phyloP scores from a whole-genome alignment of 2,113 vertebrate genomes.

The Sinocyclocheilus grahami region DNA sequence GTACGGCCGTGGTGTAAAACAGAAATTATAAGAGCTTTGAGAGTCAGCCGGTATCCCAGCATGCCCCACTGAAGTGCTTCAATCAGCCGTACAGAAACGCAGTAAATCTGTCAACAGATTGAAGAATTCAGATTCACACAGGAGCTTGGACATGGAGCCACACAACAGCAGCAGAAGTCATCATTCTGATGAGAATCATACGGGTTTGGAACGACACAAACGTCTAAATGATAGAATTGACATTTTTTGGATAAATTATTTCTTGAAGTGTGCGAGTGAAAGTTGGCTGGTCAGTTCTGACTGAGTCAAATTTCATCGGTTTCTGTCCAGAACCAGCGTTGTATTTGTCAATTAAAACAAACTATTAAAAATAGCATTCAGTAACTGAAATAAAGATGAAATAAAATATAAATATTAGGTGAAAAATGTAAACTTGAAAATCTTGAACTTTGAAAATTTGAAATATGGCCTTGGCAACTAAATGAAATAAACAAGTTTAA shows the following conservation, averaged over 20 bases:
- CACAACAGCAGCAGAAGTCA: background rate
- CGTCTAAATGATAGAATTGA: background rate
- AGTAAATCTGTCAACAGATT: conserved; percentile 56
- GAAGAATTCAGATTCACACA: background rate
- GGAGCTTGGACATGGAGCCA: background rate
- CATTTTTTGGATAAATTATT: background rate
- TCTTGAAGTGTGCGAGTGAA: background rate
- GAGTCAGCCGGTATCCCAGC: conserved; percentile 39
- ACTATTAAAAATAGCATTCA: background rate
- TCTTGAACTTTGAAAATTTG: too few species aligned
- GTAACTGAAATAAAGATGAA: background rate
- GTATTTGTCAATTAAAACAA: background rate
- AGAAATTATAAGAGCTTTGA: conserved; percentile 41
- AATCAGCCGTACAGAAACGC: conserved; percentile 6
- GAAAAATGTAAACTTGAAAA: background rate
- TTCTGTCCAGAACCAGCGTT: background rate
- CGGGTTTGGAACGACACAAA: background rate
- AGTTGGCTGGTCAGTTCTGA: background rate
- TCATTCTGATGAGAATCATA: background rate
- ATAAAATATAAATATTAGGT: too few species aligned
- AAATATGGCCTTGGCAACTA: background rate
- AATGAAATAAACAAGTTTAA: background rate
- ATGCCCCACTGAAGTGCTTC: conserved; percentile 57
- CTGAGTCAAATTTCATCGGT: background rate
- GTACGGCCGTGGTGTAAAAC: background rate